These are phyloP conservation scores for Stigmatopora nigra DNA, from an alignment of 2,113 vertebrate genomes.

Conservation along the genomic window DNA sequence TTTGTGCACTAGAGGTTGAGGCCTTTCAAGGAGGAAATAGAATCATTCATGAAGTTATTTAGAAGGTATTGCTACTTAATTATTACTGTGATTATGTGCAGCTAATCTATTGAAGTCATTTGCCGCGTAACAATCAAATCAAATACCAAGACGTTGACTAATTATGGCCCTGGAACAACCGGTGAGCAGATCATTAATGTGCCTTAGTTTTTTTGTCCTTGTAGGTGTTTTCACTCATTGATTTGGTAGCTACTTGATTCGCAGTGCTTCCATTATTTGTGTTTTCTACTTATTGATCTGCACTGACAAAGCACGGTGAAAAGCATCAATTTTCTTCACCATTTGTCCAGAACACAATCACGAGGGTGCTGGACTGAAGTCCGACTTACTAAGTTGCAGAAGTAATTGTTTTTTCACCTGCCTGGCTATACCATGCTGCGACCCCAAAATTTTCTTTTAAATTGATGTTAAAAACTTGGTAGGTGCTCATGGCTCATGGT, in stretches of 20 bases:
- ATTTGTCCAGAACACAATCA: background rate
- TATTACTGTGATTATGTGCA: background rate
- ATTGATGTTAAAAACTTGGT: too few species aligned
- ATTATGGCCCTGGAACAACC: background rate
- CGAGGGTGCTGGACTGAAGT: background rate
- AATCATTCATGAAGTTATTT: background rate
- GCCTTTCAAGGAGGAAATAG: background rate
- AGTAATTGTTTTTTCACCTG: background rate
- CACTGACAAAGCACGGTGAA: background rate
- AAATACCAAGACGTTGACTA: background rate
- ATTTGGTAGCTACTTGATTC: background rate
- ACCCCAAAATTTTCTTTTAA: too few species aligned
- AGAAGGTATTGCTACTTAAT: background rate
- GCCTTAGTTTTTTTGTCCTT: background rate
- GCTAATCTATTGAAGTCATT: background rate
- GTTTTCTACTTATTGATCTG: background rate
- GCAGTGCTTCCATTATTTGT: background rate
- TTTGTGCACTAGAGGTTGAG: background rate
- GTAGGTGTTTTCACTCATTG: slow-evolving; percentile 1
- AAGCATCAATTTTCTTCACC: background rate
- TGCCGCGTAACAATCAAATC: background rate
- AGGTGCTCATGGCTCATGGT: too few species aligned
- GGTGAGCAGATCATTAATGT: slow-evolving; percentile 2
- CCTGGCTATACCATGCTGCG: too few species aligned
- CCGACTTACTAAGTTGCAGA: background rate